Evolutionary conservation across 2,888 invertebrate species (phyloP).

Genomic region (Poecilobothrus nobilitatus): DNA sequence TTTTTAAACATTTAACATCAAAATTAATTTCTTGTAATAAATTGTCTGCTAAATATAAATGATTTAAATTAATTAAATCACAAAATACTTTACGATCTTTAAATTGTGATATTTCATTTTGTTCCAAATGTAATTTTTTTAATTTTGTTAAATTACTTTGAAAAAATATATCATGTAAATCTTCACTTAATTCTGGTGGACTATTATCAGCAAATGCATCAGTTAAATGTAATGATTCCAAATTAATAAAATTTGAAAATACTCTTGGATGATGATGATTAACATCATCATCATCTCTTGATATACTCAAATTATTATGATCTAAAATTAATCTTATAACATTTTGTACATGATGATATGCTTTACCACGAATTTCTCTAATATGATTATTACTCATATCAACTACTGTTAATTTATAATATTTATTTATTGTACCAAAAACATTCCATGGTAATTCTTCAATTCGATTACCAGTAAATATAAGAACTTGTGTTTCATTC

Average conservation of each 20-base stretch:
- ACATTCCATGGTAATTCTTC: slow-evolving; percentile 59
- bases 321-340: slow-evolving; percentile 61
- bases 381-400: slow-evolving; percentile 69
- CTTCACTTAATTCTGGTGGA: slow-evolving; percentile 52
- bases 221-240: slow-evolving; percentile 62
- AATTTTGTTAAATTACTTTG: slow-evolving; percentile 57
- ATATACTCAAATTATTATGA: slow-evolving; percentile 59
- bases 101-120: slow-evolving; percentile 63
- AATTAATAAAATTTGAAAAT: slow-evolving; percentile 60
- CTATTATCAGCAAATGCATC: slow-evolving; percentile 63
- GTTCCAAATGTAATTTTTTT: slow-evolving; percentile 64
- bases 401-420: slow-evolving; percentile 52
- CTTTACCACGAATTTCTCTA: slow-evolving; percentile 60
- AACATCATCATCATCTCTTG: slow-evolving; percentile 47
- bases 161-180: slow-evolving; percentile 62
- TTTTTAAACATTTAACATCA: slow-evolving; percentile 56
- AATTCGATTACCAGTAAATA: slow-evolving; percentile 63
- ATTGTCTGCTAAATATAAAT: slow-evolving; percentile 63
- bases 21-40: slow-evolving; percentile 54
- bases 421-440: slow-evolving; percentile 55
- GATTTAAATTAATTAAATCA: slow-evolving; percentile 55
- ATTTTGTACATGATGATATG: slow-evolving; percentile 62
- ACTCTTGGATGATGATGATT: slow-evolving; percentile 58
- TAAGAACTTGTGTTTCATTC: slow-evolving; percentile 55
- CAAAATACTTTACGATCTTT: slow-evolving; percentile 60